Evolutionary conservation across 2,113 vertebrate genomes (phyloP), one percentile per base, ranked within the genome.

Genomic region (Xyrauchen texanus): DNA sequence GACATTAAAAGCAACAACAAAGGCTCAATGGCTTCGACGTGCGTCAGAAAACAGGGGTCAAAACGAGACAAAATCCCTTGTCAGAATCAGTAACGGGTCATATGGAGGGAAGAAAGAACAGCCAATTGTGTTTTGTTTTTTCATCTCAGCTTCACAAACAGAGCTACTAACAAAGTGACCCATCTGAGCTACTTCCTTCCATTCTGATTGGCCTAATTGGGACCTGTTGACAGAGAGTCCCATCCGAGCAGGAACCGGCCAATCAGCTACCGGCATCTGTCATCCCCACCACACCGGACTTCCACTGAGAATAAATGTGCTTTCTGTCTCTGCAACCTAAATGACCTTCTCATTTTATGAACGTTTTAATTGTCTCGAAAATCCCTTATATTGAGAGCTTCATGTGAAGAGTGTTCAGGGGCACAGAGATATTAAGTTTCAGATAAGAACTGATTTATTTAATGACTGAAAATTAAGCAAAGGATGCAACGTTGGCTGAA

Each of bases 191-290:
- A 81, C 92, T 94, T 93, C 93, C 93, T 93, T 90, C 91, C 91
- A 91, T 89, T 90, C 90, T 93, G 92, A 93, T 92, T 93, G 92
- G 92, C 82, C 90, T 94, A 93, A 94, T 94, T 94, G 89, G 88
- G 89, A 93, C 89, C 83, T 91, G 93, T 93, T 93, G 93, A 94
- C 92, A 94, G 92, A 88, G 85, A 91, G 88, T 92, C 92, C 92
- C 91, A 92, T 93, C 92, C 90, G 88, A 80, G 91, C 89, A 92
- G 91, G 91, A 92, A 90, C 90, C 81, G 73, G 86, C 92, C 92
- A 94, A 93, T 94, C 92, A 89, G 81, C 73, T 87, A 84, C 78
- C 65, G 58, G 87, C 90, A 85, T 93, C 93, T 93, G 92, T 93
- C 93, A 93, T 92, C 93, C 87, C 91, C 85, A 84, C 89, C 82